Evolutionary conservation across 2,113 vertebrate genomes (phyloP).

Genomic region (Pedetes capensis): DNA sequence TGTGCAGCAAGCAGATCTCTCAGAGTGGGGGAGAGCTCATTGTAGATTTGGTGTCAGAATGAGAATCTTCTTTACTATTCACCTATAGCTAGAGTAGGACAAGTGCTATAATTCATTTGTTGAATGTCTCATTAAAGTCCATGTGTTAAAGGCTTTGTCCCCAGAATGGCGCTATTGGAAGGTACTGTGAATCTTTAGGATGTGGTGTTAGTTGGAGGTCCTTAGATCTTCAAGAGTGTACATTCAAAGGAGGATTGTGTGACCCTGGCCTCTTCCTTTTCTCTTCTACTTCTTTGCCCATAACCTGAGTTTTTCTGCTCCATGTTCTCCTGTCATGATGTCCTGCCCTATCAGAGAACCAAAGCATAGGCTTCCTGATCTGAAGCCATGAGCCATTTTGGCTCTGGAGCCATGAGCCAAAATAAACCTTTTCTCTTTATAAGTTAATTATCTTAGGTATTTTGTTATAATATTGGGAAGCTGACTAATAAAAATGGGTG

Average conservation of each 20-base stretch:
- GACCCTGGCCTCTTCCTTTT: background rate
- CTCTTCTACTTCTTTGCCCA: background rate
- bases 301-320: background rate
- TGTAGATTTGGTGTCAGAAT: accelerated
- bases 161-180: background rate
- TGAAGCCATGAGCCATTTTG: background rate
- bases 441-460: background rate
- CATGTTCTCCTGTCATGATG: background rate
- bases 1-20: background rate
- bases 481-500: background rate
- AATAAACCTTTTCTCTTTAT: background rate
- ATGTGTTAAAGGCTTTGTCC: background rate
- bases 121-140: background rate
- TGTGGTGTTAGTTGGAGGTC: too few species aligned
- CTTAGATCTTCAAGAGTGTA: background rate
- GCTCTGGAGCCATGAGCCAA: background rate
- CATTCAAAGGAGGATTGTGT: background rate
- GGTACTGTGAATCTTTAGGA: background rate
- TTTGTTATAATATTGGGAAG: background rate
- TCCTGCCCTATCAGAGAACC: background rate
- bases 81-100: background rate
- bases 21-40: background rate
- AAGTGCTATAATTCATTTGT: too few species aligned
- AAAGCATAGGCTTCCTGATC: background rate
- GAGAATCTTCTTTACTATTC: background rate